Percentiles rank a stretch among this genome's conserved stretches.
Evolutionary conservation across 2,797 vertebrate genomes (phyloP).

Genomic region (Parambassis ranga): DNA sequence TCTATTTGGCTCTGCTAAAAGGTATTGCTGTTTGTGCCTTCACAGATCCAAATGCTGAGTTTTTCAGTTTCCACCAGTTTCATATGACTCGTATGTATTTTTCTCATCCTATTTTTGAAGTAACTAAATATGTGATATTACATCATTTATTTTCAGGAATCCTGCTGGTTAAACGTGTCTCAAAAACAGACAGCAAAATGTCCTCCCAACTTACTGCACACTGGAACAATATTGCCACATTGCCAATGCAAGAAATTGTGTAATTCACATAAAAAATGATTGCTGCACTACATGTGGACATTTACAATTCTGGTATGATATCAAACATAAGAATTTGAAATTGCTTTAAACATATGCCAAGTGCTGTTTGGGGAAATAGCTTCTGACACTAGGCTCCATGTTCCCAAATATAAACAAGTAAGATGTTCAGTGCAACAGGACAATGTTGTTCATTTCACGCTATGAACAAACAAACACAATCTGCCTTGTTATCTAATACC

Average conservation of each 20-base stretch:
- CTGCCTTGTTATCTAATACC: slow-evolving; percentile 37
- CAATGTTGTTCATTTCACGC: background rate
- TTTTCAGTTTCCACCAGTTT: too few species aligned
- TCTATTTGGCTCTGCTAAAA: too few species aligned
- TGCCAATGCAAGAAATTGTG: background rate
- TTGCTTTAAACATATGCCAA: background rate
- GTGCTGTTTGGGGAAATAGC: background rate
- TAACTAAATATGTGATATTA: background rate
- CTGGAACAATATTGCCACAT: background rate
- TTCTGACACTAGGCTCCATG: background rate
- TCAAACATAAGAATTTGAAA: too few species aligned
- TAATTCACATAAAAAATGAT: too few species aligned
- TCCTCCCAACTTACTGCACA: too few species aligned
- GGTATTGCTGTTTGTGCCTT: too few species aligned
- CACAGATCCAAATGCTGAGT: too few species aligned
- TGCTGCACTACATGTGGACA: too few species aligned
- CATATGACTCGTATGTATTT: too few species aligned
- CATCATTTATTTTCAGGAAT: background rate
- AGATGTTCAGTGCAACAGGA: background rate
- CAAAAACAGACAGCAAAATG: background rate
- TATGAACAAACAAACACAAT: slow-evolving; percentile 37
- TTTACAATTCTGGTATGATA: too few species aligned
- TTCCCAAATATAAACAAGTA: background rate
- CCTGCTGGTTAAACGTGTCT: background rate
- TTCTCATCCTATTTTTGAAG: too few species aligned